Evolutionary conservation across 1,140 invertebrate genomes (phyloP).

Genomic region (Pinna nobilis): DNA sequence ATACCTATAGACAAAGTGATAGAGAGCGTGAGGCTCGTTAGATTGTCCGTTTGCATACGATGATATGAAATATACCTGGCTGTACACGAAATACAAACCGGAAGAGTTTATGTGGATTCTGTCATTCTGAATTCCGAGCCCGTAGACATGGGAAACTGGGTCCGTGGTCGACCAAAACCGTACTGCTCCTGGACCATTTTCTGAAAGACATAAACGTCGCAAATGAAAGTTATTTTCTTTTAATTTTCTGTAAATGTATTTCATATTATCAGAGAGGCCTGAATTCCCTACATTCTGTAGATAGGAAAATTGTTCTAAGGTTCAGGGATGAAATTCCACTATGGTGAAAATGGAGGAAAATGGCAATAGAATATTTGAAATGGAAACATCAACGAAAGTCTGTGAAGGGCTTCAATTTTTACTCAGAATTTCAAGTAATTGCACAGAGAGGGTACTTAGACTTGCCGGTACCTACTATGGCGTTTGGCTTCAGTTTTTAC

Average conservation of each 20-base stretch:
- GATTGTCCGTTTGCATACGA: not conserved
- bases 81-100: conserved; percentile 44
- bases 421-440: too few species aligned
- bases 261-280: too few species aligned
- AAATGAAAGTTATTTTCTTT: not conserved
- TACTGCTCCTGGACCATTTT: conserved; percentile 6
- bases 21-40: conserved; percentile 16
- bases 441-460: too few species aligned
- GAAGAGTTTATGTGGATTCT: conserved; percentile 22
- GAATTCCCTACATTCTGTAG: too few species aligned
- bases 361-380: too few species aligned
- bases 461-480: too few species aligned
- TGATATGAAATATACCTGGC: conserved; percentile 37
- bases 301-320: too few species aligned
- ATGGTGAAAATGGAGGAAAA: too few species aligned
- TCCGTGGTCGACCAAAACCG: conserved; percentile 15
- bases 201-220: not conserved
- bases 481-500: too few species aligned
- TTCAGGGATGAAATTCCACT: too few species aligned
- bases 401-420: too few species aligned
- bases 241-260: not conserved
- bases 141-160: conserved; percentile 21
- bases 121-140: conserved; percentile 22
- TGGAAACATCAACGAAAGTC: too few species aligned
- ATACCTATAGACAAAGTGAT: conserved; percentile 41